phyloP scores from a whole-genome alignment of 2,888 invertebrate species.

The Cosmia pyralina region DNA sequence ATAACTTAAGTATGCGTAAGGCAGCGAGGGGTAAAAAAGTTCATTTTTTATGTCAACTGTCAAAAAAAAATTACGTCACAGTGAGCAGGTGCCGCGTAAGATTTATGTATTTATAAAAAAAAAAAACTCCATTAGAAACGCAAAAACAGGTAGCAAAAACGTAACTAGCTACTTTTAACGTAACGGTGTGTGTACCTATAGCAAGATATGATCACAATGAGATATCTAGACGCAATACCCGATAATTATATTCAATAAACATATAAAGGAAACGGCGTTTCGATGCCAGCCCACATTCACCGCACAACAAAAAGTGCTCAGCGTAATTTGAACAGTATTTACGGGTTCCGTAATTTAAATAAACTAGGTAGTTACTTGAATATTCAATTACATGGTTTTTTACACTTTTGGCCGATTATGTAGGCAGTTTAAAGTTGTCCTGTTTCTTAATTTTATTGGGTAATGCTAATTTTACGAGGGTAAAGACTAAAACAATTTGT shows the following conservation, averaged over 20 bases:
- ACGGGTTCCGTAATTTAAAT: constrained; percentile 64
- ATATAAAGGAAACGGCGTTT: constrained; percentile 69
- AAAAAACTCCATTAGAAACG: not conserved
- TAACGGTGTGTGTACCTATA: constrained; percentile 47
- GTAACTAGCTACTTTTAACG: constrained; percentile 23
- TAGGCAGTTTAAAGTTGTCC: constrained; percentile 53
- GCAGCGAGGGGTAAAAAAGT: constrained; percentile 10
- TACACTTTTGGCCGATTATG: constrained; percentile 48
- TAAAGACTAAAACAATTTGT: constrained; percentile 14
- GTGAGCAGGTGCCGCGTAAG: constrained; percentile 5
- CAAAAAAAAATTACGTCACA: constrained; percentile 27
- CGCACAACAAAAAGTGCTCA: constrained; percentile 50
- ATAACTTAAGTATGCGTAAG: constrained; percentile 30
- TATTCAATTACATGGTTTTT: constrained; percentile 62
- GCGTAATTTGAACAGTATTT: constrained; percentile 48
- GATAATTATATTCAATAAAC: constrained; percentile 75
- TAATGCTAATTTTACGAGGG: constrained; percentile 60
- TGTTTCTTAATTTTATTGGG: constrained; percentile 47
- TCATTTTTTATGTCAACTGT: constrained; percentile 34
- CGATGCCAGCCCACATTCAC: constrained; percentile 54
- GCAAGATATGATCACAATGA: constrained; percentile 48
- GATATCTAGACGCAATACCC: constrained; percentile 61
- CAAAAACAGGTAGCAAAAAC: constrained; percentile 40
- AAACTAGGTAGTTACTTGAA: constrained; percentile 61
- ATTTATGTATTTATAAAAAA: not conserved